Evolutionary conservation across 2,888 invertebrate genomes (phyloP).

Genomic region (Octonoba sinensis): DNA sequence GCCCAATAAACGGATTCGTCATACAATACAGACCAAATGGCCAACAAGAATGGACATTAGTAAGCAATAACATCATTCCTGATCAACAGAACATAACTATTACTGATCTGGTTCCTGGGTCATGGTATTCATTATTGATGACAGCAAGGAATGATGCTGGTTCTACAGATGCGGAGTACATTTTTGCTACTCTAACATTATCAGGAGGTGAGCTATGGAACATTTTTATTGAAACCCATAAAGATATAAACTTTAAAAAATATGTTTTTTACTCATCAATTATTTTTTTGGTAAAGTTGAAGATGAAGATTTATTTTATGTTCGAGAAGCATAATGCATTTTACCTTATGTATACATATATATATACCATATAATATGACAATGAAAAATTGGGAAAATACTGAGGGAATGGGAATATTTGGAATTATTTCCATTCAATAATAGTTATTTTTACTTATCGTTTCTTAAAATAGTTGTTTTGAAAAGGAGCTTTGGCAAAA

Average conservation of each 20-base stretch:
- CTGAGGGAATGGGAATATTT: too few relatives aligned
- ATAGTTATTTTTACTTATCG: too few relatives aligned
- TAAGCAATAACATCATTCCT: slow-evolving; percentile 92
- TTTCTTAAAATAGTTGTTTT: too few relatives aligned
- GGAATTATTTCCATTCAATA: too few relatives aligned
- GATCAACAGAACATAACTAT: slow-evolving; percentile 67
- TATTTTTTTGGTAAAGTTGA: too few relatives aligned
- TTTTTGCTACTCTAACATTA: slow-evolving; percentile 93
- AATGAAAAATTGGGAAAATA: too few relatives aligned
- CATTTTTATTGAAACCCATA: background rate
- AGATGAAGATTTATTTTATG: too few relatives aligned
- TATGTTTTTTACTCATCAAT: too few relatives aligned
- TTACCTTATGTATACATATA: too few relatives aligned
- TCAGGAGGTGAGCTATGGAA: slow-evolving; percentile 83
- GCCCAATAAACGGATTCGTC: slow-evolving; percentile 94
- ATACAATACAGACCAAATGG: slow-evolving; percentile 79
- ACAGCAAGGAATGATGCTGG: slow-evolving; percentile 90
- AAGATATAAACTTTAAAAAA: background rate
- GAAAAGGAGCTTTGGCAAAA: too few relatives aligned
- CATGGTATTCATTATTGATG: slow-evolving; percentile 92
- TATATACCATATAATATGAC: too few relatives aligned
- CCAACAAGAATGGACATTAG: slow-evolving; percentile 88
- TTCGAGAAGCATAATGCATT: too few relatives aligned
- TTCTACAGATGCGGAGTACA: slow-evolving; percentile 93
- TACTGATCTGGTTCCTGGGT: slow-evolving; percentile 89